Conservation (phyloP, 1,140 invertebrate genomes). For the Cecropterus lyciades region DNA sequence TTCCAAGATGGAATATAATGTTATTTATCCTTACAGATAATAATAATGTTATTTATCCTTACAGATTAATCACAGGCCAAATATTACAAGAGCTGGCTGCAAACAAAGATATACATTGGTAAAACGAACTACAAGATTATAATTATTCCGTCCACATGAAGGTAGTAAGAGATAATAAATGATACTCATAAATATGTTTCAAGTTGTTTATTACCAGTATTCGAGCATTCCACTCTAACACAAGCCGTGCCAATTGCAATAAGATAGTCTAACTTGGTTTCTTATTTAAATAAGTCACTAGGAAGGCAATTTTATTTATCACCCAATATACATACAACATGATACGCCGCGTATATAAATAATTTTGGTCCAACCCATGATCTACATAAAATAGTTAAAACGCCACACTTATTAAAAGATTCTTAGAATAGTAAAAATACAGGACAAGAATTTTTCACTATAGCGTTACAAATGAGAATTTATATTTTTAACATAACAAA, state of each 20-base stretch:
- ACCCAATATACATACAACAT: conserved; percentile 28
- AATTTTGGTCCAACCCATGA: not conserved
- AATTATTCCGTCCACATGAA: conserved; percentile 39
- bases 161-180: conserved; percentile 21
- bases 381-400: not conserved
- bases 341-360: conserved; percentile 10
- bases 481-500: too few relatives aligned
- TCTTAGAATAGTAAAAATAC: too few relatives aligned
- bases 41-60: conserved; percentile 22
- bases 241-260: conserved; percentile 20
- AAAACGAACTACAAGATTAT: conserved; percentile 4
- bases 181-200: conserved; percentile 11
- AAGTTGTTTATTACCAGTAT: conserved; percentile 24
- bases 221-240: conserved; percentile 17
- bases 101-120: conserved; percentile 73
- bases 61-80: conserved; percentile 72
- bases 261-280: conserved; percentile 23
- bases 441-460: too few relatives aligned
- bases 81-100: conserved; percentile 67
- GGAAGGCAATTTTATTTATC: conserved; percentile 58
- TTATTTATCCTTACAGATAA: too few relatives aligned
- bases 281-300: conserved; percentile 53
- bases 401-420: too few relatives aligned
- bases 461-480: too few relatives aligned
- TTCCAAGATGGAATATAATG: too few relatives aligned